Base-by-base conservation (phyloP, 2,113 vertebrate genomes). In the Scartelaos histophorus region DNA sequence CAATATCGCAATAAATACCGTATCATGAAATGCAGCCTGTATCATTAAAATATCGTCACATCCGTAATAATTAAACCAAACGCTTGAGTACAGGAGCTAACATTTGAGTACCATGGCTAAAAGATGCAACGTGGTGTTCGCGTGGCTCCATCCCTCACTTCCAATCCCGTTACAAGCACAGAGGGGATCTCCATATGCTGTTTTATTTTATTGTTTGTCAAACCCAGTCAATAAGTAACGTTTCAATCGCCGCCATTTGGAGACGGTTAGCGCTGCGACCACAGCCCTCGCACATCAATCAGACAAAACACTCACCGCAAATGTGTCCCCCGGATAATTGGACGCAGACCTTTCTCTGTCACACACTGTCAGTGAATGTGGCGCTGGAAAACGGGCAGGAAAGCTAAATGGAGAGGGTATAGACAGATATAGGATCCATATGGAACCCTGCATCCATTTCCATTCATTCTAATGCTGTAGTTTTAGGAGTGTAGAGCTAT, bases 191-290 rank as follows among this genome's bases (percentile, higher is more conserved):
- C 53, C 67, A 76, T 85, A 85, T 82, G 79, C 51, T 74, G 80
- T 71, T 7, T 69, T 75, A 83, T 88, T 81, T 85, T 86, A 80
- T 83, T 86, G 87, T 91, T 87, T 89, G 88, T 85, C 82, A 87
- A 81, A 73, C 80, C 67, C 70, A 88, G 87, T 90, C 87, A 87
- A 89, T 88, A 80, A 82, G 85, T 75, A 85, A 90, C 74, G 60
- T 85, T 91, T 90, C 81, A 90, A 90, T 90, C 83, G 0, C 4
- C 69, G 77, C 79, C 85, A 86, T 90, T 90, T 92, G 89, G 89
- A 85, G 85, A 85, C 79, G 25, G 85, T 90, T 85, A 80, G 70
- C 53, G 84, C 75, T 69, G 57, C 73, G 81, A 86, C 87, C 78
- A 38, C 82, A 81, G 82, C 72, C 81, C 74, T 79, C 86, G 80